These are phyloP conservation scores for Amia ocellicauda DNA, from an alignment of 2,113 vertebrate species.

Conservation along the genomic window DNA sequence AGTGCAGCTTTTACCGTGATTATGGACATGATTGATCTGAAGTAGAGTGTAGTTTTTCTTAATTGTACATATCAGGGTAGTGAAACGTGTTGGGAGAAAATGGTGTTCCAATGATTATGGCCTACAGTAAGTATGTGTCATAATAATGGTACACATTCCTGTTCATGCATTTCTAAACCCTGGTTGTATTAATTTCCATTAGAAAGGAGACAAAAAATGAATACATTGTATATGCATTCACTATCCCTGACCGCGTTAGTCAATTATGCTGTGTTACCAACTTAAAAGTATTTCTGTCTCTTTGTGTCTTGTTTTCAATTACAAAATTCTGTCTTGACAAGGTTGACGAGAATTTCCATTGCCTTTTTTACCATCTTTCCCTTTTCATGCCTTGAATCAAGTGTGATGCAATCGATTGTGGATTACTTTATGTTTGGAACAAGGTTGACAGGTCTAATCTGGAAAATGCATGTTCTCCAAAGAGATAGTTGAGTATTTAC, in stretches of 20 bases:
- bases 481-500: no score
- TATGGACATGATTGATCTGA: background rate
- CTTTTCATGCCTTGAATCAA: no score
- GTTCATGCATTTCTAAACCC: background rate
- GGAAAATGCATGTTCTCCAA: no score
- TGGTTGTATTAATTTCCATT: background rate
- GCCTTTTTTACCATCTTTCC: no score
- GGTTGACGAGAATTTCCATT: no score
- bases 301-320: background rate
- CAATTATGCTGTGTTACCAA: conserved; percentile 8
- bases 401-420: no score
- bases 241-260: background rate
- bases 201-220: background rate
- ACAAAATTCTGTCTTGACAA: background rate
- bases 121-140: background rate
- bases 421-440: no score
- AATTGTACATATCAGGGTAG: no score
- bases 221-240: background rate
- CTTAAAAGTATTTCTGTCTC: background rate
- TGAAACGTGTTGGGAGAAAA: no score
- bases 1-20: background rate
- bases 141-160: background rate
- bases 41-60: no score
- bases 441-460: no score
- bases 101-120: no score